These are phyloP conservation scores for Diarsia rubi DNA, from an alignment of 2,888 invertebrate species.

Conservation along the genomic window DNA sequence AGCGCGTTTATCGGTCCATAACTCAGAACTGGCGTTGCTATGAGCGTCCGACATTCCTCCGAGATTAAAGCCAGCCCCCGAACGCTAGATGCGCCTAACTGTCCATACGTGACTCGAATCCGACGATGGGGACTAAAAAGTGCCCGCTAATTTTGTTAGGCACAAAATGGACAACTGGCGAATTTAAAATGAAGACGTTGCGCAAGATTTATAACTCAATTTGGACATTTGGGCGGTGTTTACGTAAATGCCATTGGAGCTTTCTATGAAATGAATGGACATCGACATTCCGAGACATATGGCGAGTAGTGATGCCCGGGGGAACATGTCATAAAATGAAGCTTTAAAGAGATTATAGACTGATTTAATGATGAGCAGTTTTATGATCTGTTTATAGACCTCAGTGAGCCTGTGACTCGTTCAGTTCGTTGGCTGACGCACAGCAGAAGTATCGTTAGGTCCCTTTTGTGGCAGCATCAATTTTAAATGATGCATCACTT, in stretches of 20 bases:
- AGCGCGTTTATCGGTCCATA: conserved; percentile 85
- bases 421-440: not conserved
- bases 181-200: conserved; percentile 77
- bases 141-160: conserved; percentile 80
- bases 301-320: conserved; percentile 38
- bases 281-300: conserved; percentile 53
- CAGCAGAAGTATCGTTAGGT: not conserved
- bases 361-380: conserved; percentile 59
- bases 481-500: not conserved
- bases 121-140: conserved; percentile 72
- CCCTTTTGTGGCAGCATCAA: not conserved
- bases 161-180: conserved; percentile 73
- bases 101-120: conserved; percentile 82
- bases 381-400: conserved; percentile 44
- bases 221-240: conserved; percentile 67
- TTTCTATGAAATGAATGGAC: conserved; percentile 54
- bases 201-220: conserved; percentile 78
- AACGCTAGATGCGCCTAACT: conserved; percentile 73
- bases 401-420: conserved; percentile 1
- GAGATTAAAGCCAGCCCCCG: conserved; percentile 83
- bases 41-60: conserved; percentile 82
- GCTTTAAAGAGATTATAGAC: conserved; percentile 46
- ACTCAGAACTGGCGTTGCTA: conserved; percentile 82
- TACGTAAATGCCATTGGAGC: conserved; percentile 57
- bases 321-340: conserved; percentile 44